phyloP scores from a whole-genome alignment of 2,113 vertebrate genomes.

The Sialia sialis region DNA sequence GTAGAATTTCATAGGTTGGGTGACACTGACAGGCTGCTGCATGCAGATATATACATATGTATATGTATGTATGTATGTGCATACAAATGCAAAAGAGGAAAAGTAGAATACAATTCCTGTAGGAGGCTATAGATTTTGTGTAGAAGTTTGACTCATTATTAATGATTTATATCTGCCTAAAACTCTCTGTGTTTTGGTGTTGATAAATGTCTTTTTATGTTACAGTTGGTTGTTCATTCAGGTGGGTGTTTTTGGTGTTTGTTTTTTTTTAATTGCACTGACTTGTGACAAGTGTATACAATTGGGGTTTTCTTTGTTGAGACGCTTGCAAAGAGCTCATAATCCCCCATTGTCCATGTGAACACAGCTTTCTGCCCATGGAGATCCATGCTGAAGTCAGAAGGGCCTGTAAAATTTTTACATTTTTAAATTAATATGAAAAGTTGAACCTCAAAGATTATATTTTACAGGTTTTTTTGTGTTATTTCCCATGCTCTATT shows the following conservation, averaged over 20 bases:
- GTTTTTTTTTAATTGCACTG: neutral
- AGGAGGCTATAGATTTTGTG: neutral
- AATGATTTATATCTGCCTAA: neutral
- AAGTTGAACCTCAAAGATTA: neutral
- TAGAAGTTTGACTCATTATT: neutral
- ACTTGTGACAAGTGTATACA: neutral
- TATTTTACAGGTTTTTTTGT: neutral
- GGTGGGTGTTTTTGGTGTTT: neutral
- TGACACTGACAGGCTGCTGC: neutral
- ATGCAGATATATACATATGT: neutral
- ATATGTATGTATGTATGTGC: accelerated
- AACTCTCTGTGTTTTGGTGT: neutral
- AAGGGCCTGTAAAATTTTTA: neutral
- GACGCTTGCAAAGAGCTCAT: neutral
- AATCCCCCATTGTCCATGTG: neutral
- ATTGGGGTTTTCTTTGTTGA: neutral
- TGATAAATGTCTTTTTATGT: neutral
- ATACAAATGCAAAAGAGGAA: neutral
- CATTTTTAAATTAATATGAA: neutral
- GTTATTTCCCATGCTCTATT: neutral
- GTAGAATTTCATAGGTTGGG: neutral
- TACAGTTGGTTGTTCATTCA: neutral
- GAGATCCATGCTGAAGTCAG: neutral
- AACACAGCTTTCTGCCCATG: neutral
- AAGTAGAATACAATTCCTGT: neutral